phyloP scores from a whole-genome alignment of 1,140 invertebrate species.

The Agrilus planipennis region DNA sequence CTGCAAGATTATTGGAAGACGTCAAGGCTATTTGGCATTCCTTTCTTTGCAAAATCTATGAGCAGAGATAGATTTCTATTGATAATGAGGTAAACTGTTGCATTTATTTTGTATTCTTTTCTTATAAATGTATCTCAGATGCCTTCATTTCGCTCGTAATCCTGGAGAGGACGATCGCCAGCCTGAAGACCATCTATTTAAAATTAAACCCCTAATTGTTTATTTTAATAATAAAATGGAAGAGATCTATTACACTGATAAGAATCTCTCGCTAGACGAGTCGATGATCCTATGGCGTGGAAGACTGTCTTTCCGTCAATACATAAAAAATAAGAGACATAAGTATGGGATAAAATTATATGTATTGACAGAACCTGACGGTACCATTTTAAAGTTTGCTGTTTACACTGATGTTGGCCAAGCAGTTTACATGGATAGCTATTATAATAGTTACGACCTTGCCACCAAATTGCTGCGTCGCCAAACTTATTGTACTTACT shows the following conservation, averaged over 20 bases:
- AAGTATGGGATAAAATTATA: not conserved
- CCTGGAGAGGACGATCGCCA: not conserved
- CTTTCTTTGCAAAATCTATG: not conserved
- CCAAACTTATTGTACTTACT: conserved; percentile 23
- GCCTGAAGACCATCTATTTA: not conserved
- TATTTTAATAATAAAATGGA: conserved; percentile 21
- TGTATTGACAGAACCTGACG: not conserved
- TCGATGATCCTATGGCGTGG: conserved; percentile 8
- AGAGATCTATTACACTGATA: conserved; percentile 7
- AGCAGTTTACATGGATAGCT: not conserved
- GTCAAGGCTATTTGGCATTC: not conserved
- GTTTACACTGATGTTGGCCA: conserved; percentile 3
- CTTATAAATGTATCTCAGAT: not conserved
- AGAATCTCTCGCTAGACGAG: conserved; percentile 1
- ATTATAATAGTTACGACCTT: conserved; percentile 1
- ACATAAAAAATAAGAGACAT: conserved; percentile 4
- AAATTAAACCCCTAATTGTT: conserved; percentile 3
- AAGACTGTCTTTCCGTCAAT: conserved; percentile 2
- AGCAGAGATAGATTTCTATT: not conserved
- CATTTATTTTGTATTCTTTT: not conserved
- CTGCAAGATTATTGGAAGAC: conserved; percentile 1
- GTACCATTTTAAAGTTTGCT: conserved; percentile 5
- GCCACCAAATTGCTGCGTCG: conserved; percentile 12
- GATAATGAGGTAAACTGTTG: not conserved
- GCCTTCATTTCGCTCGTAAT: not conserved